Conservation (phyloP, 2,797 vertebrate genomes). For the Eupleurogrammus muticus region DNA sequence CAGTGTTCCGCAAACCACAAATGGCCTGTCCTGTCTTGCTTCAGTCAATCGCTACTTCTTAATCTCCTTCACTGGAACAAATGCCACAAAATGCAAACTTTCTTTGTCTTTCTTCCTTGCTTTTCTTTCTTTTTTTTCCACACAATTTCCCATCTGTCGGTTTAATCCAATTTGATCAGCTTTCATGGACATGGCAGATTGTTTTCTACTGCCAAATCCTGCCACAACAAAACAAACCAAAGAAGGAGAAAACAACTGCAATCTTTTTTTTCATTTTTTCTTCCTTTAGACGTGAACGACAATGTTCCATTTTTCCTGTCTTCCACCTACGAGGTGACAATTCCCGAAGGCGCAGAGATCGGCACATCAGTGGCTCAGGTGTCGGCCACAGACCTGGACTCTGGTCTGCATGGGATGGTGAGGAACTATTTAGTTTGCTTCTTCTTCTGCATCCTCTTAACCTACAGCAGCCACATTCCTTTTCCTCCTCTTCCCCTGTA, state of each 20-base stretch:
- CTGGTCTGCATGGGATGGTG: conserved; percentile 89
- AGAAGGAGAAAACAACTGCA: neutral
- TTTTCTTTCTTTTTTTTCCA: neutral
- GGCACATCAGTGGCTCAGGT: conserved; percentile 88
- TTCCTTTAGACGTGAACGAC: conserved; percentile 89
- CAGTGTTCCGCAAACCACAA: neutral
- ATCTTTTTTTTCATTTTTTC: neutral
- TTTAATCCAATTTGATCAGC: conserved; percentile 56
- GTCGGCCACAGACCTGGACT: conserved; percentile 89
- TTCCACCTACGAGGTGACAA: conserved; percentile 89
- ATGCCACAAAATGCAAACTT: conserved; percentile 16
- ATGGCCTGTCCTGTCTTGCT: neutral
- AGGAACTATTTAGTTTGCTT: conserved; percentile 13
- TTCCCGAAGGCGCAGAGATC: conserved; percentile 87
- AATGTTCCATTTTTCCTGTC: conserved; percentile 93
- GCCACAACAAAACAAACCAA: conserved; percentile 16
- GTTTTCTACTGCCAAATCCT: conserved; percentile 39
- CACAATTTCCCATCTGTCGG: conserved; percentile 29
- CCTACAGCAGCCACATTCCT: neutral
- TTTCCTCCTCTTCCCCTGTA: conserved; percentile 29
- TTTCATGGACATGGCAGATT: conserved; percentile 36
- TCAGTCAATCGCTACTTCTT: conserved; percentile 3
- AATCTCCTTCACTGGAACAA: conserved; percentile 15
- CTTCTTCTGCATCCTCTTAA: neutral
- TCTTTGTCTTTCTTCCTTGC: conserved; percentile 7